Evolutionary conservation across 2,797 vertebrate species (phyloP), one percentile per base, ranked within the genome.

Genomic region (Hypotaenidia okinawae): DNA sequence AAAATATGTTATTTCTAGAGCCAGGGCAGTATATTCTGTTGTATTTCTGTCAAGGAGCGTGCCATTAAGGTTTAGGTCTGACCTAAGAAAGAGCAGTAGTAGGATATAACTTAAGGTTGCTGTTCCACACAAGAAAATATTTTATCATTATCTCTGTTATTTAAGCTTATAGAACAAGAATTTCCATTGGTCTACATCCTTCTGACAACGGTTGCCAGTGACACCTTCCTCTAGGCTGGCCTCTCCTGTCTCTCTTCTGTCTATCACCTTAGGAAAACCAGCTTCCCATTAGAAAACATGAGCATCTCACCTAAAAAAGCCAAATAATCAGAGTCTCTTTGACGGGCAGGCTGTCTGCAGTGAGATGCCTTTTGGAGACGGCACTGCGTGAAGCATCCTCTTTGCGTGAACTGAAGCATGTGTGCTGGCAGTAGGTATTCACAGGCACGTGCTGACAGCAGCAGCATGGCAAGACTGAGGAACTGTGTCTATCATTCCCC

Each of bases 311-410:
- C 89, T 78, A 16, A 64, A 93, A 94, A 68, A 16, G 55, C 27
- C 75, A 84, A 82, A 33, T 37, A 17, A 88, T 45, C 25, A 3
- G 64, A 58, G 61, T 21, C 22, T 67, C 22, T 67, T 54, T 35
- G 58, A 39, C 35, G 75, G 33, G 32, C 21, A 33, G 3, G 8
- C 14, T 33, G 6, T 7, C 16, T 49, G 58, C 58, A 66, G 80
- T 7, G 9, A 88, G 37, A 51, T 17, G 35, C 21, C 25, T 49
- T 80, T 47, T 37, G 72, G 49, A 81, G 90, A 63, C 2, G 10
- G 9, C 64, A 27, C 14, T 0, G 6, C 47, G 25, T 6, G 43
- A 66, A 55, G 47, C 19, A 11, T 14, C 22, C 49, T 0, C 32
- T 67, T 32, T 24, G 27, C 8, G 3, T 47, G 61, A 63, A 32